Base-by-base conservation (phyloP, 2,888 invertebrate genomes). In the Malacosoma neustria region DNA sequence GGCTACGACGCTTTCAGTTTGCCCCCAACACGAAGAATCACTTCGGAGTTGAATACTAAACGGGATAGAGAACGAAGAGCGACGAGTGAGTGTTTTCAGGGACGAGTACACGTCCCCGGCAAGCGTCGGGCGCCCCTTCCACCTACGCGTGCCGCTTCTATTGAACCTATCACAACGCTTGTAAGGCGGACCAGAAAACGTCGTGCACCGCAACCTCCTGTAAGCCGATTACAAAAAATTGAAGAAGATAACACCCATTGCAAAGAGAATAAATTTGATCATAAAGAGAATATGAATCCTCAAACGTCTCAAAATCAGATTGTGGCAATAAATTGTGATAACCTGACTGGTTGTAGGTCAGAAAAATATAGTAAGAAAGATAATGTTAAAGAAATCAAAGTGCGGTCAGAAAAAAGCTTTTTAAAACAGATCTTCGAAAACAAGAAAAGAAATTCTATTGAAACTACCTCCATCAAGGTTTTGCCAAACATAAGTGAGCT, bases 401-500 rank as follows among this genome's bases (percentile, higher is more conserved):
- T 56, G 7, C 69, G 73, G 37, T 66, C 84, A 6, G 90, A 90
- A 54, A 87, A 85, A 46, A 87, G 81, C 34, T 88, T 87, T 56
- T 65, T 88, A 13, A 82, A 89, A 55, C 87, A 86, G 48, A 61
- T 85, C 54, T 74, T 88, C 65, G 73, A 87, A 46, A 60, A 61
- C 57, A 68, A 74, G 56, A 76, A 84, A 51, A 70, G 75, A 52
- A 71, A 72, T 51, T 77, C 82, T 3, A 54, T 56, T 11, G 79
- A 80, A 42, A 62, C 66, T 12, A 42, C 66, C 13, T 51, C 72
- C 80, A 89, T 51, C 54, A 92, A 65, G 87, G 88, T 54, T 85
- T 71, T 93, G 34, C 91, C 92, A 0, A 93, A 91, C 61, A 93
- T 93, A 48, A 93, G 93, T 58, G 93, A 93, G 65, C 71, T 94